Evolutionary conservation across 2,113 vertebrate species (phyloP).

Genomic region (Atractosteus spatula): DNA sequence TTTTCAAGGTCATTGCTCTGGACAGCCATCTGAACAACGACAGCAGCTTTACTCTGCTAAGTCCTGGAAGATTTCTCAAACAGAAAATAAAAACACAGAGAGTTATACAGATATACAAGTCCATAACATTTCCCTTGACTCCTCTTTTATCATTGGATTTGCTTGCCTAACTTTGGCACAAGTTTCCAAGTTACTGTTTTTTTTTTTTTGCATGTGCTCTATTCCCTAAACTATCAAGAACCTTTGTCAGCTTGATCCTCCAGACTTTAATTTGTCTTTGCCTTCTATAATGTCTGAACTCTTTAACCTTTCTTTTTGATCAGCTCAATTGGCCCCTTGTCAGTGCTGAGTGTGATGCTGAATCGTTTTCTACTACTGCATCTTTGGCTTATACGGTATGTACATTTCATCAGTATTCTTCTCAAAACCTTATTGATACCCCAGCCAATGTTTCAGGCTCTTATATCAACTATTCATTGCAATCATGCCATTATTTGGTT

Average conservation of each 20-base stretch:
- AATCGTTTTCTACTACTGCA: too few relatives aligned
- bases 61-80: not conserved
- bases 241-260: conserved; percentile 25
- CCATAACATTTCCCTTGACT: not conserved
- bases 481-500: too few relatives aligned
- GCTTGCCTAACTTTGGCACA: not conserved
- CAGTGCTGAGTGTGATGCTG: too few relatives aligned
- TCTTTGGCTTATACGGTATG: too few relatives aligned
- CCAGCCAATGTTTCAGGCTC: too few relatives aligned
- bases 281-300: not conserved
- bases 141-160: not conserved
- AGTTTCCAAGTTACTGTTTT: not conserved
- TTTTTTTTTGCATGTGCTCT: not conserved
- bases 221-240: conserved; percentile 24
- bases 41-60: not conserved
- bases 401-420: too few relatives aligned
- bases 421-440: too few relatives aligned
- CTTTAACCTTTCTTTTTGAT: conserved; percentile 24
- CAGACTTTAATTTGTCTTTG: conserved; percentile 38
- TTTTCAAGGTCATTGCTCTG: not conserved
- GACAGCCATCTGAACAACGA: not conserved
- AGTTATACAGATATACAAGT: not conserved
- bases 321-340: too few relatives aligned
- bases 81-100: not conserved
- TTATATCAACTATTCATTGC: too few relatives aligned